Evolutionary conservation across 2,113 vertebrate genomes (phyloP), one percentile per base, ranked within the genome.

Genomic region (Nibea albiflora): DNA sequence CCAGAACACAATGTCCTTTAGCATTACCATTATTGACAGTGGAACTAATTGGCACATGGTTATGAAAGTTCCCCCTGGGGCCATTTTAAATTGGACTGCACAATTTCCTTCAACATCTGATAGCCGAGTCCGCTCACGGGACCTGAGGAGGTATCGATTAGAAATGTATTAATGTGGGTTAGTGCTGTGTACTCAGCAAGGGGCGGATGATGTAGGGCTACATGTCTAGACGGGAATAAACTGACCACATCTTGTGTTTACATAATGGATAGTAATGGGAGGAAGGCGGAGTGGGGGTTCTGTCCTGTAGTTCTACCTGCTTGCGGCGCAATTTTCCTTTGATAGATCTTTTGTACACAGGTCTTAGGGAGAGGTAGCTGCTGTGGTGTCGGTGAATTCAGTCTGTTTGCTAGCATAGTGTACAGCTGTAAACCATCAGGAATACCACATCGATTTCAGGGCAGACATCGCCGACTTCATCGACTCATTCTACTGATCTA

Each of bases 41-140:
- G 88, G 80, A 90, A 81, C 84, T 94, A 94, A 95, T 92, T 92
- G 93, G 80, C 91, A 90, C 92, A 89, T 86, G 90, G 86, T 78
- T 86, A 83, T 85, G 76, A 88, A 81, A 83, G 76, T 86, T 81
- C 75, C 90, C 90, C 81, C 84, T 20, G 1, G 28, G 90, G 91
- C 90, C 61, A 69, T 90, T 89, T 92, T 86, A 88, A 93, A 94
- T 92, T 91, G 88, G 88, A 89, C 88, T 82, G 80, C 62, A 70
- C 82, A 70, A 80, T 92, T 94, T 93, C 84, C 90, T 84, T 53
- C 82, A 77, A 53, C 73, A 67, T 90, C 84, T 72, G 82, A 90
- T 81, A 66, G 70, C 73, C 69, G 26, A 81, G 83, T 78, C 81
- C 15, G 73, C 57, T 49, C 82, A 88, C 50, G 10, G 57, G 88